Base-by-base conservation (phyloP, 2,797 vertebrate species). In the Cirrhinus molitorella region DNA sequence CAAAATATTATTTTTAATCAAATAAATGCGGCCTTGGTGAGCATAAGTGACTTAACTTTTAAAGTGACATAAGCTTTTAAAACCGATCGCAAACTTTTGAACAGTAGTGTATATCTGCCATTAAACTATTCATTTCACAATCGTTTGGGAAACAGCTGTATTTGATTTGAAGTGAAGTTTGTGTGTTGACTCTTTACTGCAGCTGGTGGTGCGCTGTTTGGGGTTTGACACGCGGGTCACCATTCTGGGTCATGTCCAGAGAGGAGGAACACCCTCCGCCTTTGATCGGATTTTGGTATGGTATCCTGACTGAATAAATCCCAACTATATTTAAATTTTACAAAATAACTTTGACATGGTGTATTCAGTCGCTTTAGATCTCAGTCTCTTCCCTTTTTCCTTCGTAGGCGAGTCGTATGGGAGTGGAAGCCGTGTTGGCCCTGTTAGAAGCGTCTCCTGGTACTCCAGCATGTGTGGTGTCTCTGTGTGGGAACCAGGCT, bases 401-500 rank as follows among this genome's bases (percentile, higher is more conserved):
- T 74, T 17, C 59, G 3, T 89, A 99, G 97, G 97, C 94, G 63
- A 99, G 97, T 92, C 94, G 97, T 85, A 98, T 98, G 97, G 97
- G 97, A 0, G 96, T 98, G 21, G 97, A 98, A 89, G 95, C 97
- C 0, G 97, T 99, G 57, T 96, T 98, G 96, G 97, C 97, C 0
- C 94, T 99, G 77, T 87, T 99, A 80, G 97, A 99, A 86, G 97
- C 95, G 13, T 96, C 96, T 0, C 96, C 97, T 0, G 97, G 97
- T 0, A 97, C 97, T 0, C 97, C 97, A 0, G 97, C 97, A n/a
- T 98, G 97, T 25, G 97, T 98, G n/a, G 96, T 99, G 91, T 97
- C 96, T 88, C 92, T 98, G 84, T 97, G 96, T 0, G 97, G 97
- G 40, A 98, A 98, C 92, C 96, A 96, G 90, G 97, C 97, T 0